phyloP scores from a whole-genome alignment of 2,797 vertebrate species.

The Myioborus miniatus region DNA sequence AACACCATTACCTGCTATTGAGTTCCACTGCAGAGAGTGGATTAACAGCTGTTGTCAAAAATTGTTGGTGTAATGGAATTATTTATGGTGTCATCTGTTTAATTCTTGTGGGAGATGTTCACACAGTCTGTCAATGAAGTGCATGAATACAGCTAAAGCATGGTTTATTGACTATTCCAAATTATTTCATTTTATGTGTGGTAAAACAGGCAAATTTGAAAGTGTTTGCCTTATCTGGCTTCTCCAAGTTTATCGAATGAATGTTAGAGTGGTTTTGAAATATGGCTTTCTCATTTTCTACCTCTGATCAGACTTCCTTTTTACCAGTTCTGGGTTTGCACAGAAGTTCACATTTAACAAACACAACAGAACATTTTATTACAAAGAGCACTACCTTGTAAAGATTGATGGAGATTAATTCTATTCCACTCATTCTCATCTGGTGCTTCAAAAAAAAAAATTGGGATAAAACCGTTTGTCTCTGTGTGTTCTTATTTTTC shows the following conservation, averaged over 20 bases:
- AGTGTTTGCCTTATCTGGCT: not conserved
- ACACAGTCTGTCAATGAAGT: conserved; percentile 49
- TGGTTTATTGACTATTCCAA: conserved; percentile 23
- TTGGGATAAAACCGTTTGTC: not conserved
- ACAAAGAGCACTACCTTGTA: not conserved
- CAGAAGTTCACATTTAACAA: not conserved
- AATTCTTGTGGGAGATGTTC: conserved; percentile 54
- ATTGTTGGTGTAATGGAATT: conserved; percentile 64
- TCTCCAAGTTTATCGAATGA: not conserved
- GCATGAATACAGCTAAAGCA: conserved; percentile 21
- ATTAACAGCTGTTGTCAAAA: conserved; percentile 63
- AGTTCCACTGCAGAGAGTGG: not conserved
- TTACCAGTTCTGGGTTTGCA: not conserved
- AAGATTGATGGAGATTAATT: not conserved
- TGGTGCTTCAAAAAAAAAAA: not conserved
- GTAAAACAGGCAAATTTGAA: not conserved
- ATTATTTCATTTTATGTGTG: not conserved
- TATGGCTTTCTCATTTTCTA: not conserved
- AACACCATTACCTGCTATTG: not conserved
- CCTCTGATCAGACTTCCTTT: not conserved
- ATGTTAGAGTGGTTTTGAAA: not conserved
- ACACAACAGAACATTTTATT: not conserved
- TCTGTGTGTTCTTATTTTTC: not conserved
- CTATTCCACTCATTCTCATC: not conserved
- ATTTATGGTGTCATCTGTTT: conserved; percentile 66